Base-by-base conservation (phyloP, 2,113 vertebrate genomes). In the Cavia aperea region DNA sequence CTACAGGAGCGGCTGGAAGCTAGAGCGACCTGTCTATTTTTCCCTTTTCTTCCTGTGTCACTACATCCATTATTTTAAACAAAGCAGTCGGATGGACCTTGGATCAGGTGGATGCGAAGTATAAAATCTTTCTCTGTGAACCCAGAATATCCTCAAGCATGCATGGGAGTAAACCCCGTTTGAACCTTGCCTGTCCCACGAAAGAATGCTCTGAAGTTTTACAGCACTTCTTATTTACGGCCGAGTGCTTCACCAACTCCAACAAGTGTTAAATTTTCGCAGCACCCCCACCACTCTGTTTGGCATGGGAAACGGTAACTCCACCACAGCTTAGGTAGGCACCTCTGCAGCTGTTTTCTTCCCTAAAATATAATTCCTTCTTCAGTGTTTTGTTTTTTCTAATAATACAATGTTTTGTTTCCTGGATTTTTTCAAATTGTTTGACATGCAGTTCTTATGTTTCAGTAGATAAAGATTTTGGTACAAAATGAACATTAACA, bases 201-300 rank as follows among this genome's bases (percentile, higher is more conserved):
- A 88, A 95, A 91, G 95, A 95, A 96, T 94, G 92, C 93, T 96
- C 95, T 96, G 92, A 97, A 96, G 93, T 96, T 96, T 96, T 95
- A 96, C 62, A 77, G 95, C 84, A 95, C 72, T 75, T 96, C 95
- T 92, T 95, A 92, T 96, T 96, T 96, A 96, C 63, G 91, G 77
- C 72, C 89, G 70, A 83, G 62, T 81, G 91, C 94, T 95, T 94
- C 96, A 82, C 84, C 92, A 95, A 86, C 51, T 91, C 86, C 93
- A 96, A 94, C 89, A 94, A 94, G 95, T 91, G 85, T 94, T 92
- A 92, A 58, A 94, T 89, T 94, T 95, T 93, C 94, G 89, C 77
- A 94, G 87, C 65, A 73, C 72, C 77, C 36, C 39, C 39, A 93
- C 90, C 91, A 92, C 58, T 86, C 88, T 81, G 82, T 89, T 95